A percentile compares a stretch with the other conserved stretches of the same genome.
Evolutionary conservation across 2,797 vertebrate species (phyloP).

Genomic region (Mormyrops boulengeri): DNA sequence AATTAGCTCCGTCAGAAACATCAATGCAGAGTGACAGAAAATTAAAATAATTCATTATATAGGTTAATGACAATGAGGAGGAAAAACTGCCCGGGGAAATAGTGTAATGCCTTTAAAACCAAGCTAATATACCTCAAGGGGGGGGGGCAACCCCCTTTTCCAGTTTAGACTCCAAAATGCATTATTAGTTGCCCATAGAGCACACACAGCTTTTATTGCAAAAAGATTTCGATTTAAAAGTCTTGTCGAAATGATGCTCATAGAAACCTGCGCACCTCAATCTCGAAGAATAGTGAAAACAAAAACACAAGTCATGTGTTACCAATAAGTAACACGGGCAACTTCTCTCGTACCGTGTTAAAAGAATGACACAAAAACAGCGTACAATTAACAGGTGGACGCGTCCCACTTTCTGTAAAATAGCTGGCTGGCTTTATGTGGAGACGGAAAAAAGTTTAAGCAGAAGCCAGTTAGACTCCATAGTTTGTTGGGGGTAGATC

Average conservation of each 20-base stretch:
- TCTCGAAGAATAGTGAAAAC: not conserved
- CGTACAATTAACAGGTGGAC: not conserved
- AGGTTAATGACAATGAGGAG: not conserved
- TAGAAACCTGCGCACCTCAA: not conserved
- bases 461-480: not conserved
- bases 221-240: not conserved
- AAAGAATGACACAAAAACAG: not conserved
- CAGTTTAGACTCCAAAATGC: not conserved
- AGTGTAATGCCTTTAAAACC: not conserved
- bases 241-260: not conserved
- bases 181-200: not conserved
- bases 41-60: not conserved
- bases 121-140: not conserved
- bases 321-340: not conserved
- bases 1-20: not conserved
- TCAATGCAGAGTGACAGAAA: not conserved
- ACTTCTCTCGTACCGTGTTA: not conserved
- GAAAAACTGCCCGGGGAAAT: not conserved
- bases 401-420: not conserved
- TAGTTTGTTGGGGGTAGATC: constrained; percentile 11
- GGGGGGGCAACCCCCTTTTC: not conserved
- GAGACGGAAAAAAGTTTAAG: not conserved
- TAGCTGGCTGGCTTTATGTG: not conserved
- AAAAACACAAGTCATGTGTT: not conserved
- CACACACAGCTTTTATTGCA: not conserved